A percentile compares a stretch with the other conserved stretches of the same genome.
Conservation (phyloP, 2,888 invertebrate species). For the Alcis repandata region DNA sequence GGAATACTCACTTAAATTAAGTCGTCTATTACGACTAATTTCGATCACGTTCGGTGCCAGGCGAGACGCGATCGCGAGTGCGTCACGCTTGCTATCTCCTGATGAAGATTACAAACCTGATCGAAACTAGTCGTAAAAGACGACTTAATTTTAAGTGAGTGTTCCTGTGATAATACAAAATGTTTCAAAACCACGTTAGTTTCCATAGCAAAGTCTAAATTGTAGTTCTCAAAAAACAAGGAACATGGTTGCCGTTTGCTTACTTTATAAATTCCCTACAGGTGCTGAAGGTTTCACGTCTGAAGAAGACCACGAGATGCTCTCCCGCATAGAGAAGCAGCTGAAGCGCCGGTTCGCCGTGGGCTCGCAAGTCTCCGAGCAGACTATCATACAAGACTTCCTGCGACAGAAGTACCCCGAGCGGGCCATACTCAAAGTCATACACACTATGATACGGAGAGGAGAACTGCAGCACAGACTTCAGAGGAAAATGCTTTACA, state of each 20-base stretch:
- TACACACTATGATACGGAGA: slow-evolving; percentile 96
- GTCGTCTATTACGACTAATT: too few species aligned
- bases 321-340: slow-evolving; percentile 96
- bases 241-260: neutral
- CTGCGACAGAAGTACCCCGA: slow-evolving; percentile 95
- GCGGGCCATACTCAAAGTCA: slow-evolving; percentile 94
- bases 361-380: slow-evolving; percentile 98
- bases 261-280: slow-evolving; percentile 57
- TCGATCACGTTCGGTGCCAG: too few species aligned
- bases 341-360: slow-evolving; percentile 97
- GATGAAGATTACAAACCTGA: too few species aligned
- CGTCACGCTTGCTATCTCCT: too few species aligned
- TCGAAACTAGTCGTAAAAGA: too few species aligned
- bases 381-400: slow-evolving; percentile 96
- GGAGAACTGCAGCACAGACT: slow-evolving; percentile 98
- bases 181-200: too few species aligned
- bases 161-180: too few species aligned
- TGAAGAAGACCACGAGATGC: slow-evolving; percentile 96
- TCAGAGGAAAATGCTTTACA: slow-evolving; percentile 98
- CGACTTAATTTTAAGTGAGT: too few species aligned
- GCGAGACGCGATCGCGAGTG: too few species aligned
- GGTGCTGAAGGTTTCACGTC: slow-evolving; percentile 99
- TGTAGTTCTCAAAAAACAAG: too few species aligned
- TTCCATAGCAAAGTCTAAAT: too few species aligned
- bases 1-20: too few species aligned